Base-by-base conservation (phyloP, 2,888 invertebrate species). In the Operophtera brumata region DNA sequence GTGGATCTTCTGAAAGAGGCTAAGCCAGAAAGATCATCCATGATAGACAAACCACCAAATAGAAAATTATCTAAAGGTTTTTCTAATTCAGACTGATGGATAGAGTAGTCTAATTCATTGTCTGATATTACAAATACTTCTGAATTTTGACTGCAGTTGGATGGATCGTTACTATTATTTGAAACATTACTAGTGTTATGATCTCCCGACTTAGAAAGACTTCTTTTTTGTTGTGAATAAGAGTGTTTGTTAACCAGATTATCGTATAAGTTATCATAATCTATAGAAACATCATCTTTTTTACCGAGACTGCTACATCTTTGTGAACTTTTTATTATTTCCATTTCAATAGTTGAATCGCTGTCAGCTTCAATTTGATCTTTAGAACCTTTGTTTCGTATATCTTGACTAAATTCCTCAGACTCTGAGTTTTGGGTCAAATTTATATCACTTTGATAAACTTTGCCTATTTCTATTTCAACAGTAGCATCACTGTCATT, bases 101-200 rank as follows among this genome's bases (percentile, higher is more conserved):
- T 73, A 0, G 93, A 93, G 78, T 93, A 93, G 69, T 93, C 92
- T 14, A 93, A 78, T 82, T 94, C 93, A 64, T 92, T 92, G 68
- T 94, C 93, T 39, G 90, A 91, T 55, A 92, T 80, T 57, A 80
- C 72, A 64, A 86, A 84, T 41, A 75, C 65, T 65, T 79, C 76
- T 8, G 77, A 77, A 48, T 65, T 61, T 62, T 78, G 75, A 66
- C 78, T 84, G 1, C 64, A 67, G 60, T 62, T 69, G 46, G 64
- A 60, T 47, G 32, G 26, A 32, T 57, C 49, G 41, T 53, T 54
- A 55, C 44, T 51, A 40, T 52, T 47, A 41, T 49, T 57, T 11
- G 56, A 49, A 44, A 45, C 11, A 11, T 49, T 46, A 30, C 26
- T 41, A 11, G 11, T 20, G 13, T 41, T 45, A 9, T 36, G n/a